These are phyloP conservation scores for Trichomycterus rosablanca DNA, from an alignment of 2,113 vertebrate genomes.

Conservation along the genomic window DNA sequence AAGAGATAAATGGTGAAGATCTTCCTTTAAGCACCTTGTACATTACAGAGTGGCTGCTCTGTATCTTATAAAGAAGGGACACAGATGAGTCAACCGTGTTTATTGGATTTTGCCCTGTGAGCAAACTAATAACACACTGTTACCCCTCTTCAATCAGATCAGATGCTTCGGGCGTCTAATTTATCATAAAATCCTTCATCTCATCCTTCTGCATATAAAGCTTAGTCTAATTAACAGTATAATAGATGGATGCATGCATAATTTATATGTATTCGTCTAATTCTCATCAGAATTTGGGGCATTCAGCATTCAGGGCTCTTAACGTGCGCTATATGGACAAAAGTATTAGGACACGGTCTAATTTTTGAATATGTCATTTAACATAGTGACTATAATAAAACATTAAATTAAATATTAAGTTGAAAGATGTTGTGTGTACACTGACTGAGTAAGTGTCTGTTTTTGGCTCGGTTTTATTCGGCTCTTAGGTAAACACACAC, in stretches of 20 bases:
- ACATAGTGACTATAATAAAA: too few species aligned
- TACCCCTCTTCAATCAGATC: conserved; percentile 3
- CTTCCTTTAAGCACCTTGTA: too few species aligned
- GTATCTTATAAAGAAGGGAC: conserved; percentile 21
- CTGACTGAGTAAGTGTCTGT: conserved; percentile 11
- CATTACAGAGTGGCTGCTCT: too few species aligned
- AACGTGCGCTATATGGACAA: too few species aligned
- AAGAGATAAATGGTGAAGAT: too few species aligned
- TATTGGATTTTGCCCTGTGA: conserved; percentile 35
- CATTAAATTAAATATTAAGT: too few species aligned
- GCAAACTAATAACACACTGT: conserved; percentile 3
- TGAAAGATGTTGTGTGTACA: too few species aligned
- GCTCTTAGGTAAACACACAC: conserved; percentile 36
- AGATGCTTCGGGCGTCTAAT: conserved; percentile 19
- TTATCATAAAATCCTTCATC: conserved; percentile 33
- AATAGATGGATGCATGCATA: conserved; percentile 33
- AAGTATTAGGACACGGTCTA: too few species aligned
- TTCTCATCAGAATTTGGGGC: too few species aligned
- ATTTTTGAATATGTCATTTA: too few species aligned
- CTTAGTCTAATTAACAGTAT: conserved; percentile 36
- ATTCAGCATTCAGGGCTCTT: too few species aligned
- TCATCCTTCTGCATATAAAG: conserved; percentile 11
- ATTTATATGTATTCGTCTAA: conserved; percentile 20
- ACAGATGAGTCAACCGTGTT: conserved; percentile 2
- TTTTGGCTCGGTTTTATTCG: conserved; percentile 26